These are phyloP conservation scores for Calvadosia cruxmelitensis DNA, from an alignment of 30 jellyfish, hydroid and myxozoan genomes.

Conservation along the genomic window DNA sequence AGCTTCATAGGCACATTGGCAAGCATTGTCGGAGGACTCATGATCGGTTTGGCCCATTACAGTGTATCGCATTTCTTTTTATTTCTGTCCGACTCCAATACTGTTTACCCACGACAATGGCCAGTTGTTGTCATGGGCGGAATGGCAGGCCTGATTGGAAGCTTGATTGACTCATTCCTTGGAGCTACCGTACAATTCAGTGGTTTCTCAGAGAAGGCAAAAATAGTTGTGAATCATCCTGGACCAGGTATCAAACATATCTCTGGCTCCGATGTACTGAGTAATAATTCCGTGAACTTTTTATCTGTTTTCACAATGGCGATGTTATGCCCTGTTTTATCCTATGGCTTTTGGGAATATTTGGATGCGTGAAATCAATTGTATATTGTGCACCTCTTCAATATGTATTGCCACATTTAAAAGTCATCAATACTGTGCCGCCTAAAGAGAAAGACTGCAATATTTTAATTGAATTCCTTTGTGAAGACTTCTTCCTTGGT, in stretches of 20 bases:
- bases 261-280: conserved; percentile 36
- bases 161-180: conserved; percentile 49
- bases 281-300: conserved; percentile 40
- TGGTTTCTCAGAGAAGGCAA: conserved; percentile 47
- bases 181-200: conserved; percentile 83
- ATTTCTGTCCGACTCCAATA: conserved; percentile 4
- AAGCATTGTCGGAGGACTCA: conserved; percentile 65
- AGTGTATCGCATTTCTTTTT: conserved; percentile 1
- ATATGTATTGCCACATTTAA: no score
- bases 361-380: conserved; percentile 1
- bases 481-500: no score
- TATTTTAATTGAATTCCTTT: no score
- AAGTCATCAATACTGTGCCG: no score
- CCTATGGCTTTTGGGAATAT: conserved; percentile 36
- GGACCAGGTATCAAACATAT: conserved; percentile 29
- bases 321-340: conserved; percentile 28
- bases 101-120: conserved; percentile 66
- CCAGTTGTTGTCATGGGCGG: conserved; percentile 33
- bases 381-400: no score
- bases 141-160: conserved; percentile 66
- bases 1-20: conserved; percentile 51
- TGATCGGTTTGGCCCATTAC: conserved; percentile 40
- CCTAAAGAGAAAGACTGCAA: no score
- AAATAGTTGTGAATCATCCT: conserved; percentile 53
- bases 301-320: conserved; percentile 57